Conservation (phyloP, 2,113 vertebrate species). For the Psophia crepitans region DNA sequence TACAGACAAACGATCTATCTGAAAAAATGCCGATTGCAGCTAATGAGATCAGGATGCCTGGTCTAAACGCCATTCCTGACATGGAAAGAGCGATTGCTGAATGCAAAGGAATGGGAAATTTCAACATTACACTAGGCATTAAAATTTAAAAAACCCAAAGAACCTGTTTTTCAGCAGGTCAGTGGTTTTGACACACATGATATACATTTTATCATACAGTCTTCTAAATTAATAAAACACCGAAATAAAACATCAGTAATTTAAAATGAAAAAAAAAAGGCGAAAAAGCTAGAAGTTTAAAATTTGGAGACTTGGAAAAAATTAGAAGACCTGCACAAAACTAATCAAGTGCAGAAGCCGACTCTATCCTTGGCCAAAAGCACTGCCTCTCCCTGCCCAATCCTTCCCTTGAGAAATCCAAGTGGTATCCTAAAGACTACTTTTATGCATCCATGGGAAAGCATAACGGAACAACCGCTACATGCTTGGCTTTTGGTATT, state of each 20-base stretch:
- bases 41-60: background rate
- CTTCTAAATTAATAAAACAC: background rate
- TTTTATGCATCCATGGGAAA: background rate
- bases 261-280: background rate
- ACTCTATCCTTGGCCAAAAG: constrained; percentile 13
- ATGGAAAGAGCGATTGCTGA: background rate
- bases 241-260: background rate
- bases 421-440: background rate
- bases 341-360: background rate
- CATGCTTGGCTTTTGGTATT: background rate
- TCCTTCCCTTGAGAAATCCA: background rate
- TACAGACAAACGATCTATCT: background rate
- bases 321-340: background rate
- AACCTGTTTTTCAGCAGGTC: background rate
- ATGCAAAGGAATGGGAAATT: background rate
- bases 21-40: background rate
- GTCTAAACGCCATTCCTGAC: background rate
- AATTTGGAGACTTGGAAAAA: constrained; percentile 15
- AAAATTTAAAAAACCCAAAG: background rate
- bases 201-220: background rate
- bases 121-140: background rate
- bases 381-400: background rate
- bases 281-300: background rate
- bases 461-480: background rate
- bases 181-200: background rate